Percentiles rank a stretch among this genome's conserved stretches.
Evolutionary conservation across 1,140 invertebrate species (phyloP).

Genomic region (Branchinecta lindahli): DNA sequence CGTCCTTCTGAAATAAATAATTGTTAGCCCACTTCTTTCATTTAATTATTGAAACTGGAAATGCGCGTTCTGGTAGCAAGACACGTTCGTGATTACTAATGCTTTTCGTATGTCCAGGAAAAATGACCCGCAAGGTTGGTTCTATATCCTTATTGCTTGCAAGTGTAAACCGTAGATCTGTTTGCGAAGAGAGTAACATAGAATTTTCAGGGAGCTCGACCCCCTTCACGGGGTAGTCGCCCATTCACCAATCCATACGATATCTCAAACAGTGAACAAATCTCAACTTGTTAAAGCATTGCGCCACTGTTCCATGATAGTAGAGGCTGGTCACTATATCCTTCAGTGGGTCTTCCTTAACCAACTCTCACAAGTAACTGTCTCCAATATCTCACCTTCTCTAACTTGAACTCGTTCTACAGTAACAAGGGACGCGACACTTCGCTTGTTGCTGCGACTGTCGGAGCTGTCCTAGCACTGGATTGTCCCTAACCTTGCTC

Average conservation of each 20-base stretch:
- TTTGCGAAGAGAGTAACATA: too few species aligned
- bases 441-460: neutral
- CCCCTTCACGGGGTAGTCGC: neutral
- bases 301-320: neutral
- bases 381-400: neutral
- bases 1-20: too few species aligned
- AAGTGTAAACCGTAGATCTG: too few species aligned
- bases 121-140: neutral
- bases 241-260: neutral
- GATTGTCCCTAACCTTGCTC: neutral
- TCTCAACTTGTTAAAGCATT: neutral
- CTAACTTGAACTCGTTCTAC: neutral
- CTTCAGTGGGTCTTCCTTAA: neutral
- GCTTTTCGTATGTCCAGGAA: neutral
- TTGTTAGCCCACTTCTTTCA: too few species aligned
- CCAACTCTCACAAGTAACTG: neutral
- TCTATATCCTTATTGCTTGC: neutral
- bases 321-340: neutral
- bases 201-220: neutral
- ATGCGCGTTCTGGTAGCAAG: too few species aligned
- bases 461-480: slow-evolving; percentile 4
- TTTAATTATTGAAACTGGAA: too few species aligned
- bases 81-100: neutral
- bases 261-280: neutral
- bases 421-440: neutral